phyloP scores from a whole-genome alignment of 1,140 invertebrate species.

The Ostrea edulis region DNA sequence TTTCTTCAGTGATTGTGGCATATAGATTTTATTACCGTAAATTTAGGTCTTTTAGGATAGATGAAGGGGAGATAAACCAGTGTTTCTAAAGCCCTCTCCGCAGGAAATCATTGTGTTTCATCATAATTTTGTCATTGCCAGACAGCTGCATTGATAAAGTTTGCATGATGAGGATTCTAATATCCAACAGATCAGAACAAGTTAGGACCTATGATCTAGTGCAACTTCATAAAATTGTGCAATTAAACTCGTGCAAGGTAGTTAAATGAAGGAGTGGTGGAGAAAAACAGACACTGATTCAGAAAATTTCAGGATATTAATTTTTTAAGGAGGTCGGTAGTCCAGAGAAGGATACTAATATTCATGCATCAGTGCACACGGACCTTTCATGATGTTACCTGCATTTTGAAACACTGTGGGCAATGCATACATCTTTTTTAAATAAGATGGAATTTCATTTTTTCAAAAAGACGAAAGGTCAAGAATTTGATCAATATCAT shows the following conservation, averaged over 20 bases:
- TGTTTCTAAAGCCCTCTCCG: slow-evolving; percentile 21
- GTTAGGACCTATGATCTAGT: slow-evolving; percentile 9
- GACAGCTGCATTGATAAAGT: slow-evolving; percentile 15
- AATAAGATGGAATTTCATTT: neutral
- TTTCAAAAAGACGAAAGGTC: neutral
- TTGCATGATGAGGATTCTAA: neutral
- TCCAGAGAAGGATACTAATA: neutral
- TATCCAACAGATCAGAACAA: neutral
- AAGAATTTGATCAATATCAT: neutral
- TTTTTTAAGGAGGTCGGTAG: neutral
- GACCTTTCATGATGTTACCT: too few relatives aligned
- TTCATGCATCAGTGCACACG: too few relatives aligned
- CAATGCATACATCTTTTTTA: neutral
- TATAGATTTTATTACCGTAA: slow-evolving; percentile 36
- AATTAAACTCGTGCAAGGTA: neutral
- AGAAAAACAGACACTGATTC: neutral
- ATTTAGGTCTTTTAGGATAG: slow-evolving; percentile 21
- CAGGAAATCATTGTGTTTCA: slow-evolving; percentile 34
- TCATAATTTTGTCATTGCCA: slow-evolving; percentile 37
- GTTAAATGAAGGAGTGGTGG: neutral
- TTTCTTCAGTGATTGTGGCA: slow-evolving; percentile 4
- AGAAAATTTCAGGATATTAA: neutral
- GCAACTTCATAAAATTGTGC: slow-evolving; percentile 4
- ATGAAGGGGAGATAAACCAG: slow-evolving; percentile 33
- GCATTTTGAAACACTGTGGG: neutral